Evolutionary conservation across 2,888 invertebrate genomes (phyloP).

Genomic region (Uloborus plumipes): DNA sequence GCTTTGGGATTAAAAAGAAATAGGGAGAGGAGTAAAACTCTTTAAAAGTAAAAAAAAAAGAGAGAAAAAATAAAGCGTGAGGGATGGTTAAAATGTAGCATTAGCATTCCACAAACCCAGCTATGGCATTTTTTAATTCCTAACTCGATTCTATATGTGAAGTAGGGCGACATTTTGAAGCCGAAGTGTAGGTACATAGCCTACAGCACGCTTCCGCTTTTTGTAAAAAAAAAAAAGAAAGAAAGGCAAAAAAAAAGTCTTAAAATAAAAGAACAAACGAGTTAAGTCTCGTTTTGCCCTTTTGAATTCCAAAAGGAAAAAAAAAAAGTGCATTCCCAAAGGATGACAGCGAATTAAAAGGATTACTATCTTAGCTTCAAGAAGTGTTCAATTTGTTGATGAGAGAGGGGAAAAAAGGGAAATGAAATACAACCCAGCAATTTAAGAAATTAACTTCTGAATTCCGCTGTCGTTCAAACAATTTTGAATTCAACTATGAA

Average conservation of each 20-base stretch:
- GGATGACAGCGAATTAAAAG: too few relatives aligned
- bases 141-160: conserved; percentile 19
- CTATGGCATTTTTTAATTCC: conserved; percentile 50
- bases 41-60: conserved; percentile 7
- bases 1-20: conserved; percentile 1
- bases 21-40: neutral
- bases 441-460: too few relatives aligned
- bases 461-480: too few relatives aligned
- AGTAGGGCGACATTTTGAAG: too few relatives aligned
- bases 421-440: too few relatives aligned
- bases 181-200: neutral
- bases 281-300: too few relatives aligned
- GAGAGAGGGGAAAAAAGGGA: too few relatives aligned
- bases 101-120: conserved; percentile 55
- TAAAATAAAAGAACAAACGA: conserved; percentile 17
- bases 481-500: too few relatives aligned
- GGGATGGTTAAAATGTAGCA: conserved; percentile 34
- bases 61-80: conserved; percentile 14
- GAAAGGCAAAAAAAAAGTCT: neutral
- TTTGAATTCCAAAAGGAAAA: too few relatives aligned
- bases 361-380: too few relatives aligned
- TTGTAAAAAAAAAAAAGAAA: neutral
- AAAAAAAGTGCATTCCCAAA: too few relatives aligned
- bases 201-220: neutral
- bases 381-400: too few relatives aligned